Conservation (phyloP, 1,140 invertebrate genomes). For the Pseudomyrmex pallidus region DNA sequence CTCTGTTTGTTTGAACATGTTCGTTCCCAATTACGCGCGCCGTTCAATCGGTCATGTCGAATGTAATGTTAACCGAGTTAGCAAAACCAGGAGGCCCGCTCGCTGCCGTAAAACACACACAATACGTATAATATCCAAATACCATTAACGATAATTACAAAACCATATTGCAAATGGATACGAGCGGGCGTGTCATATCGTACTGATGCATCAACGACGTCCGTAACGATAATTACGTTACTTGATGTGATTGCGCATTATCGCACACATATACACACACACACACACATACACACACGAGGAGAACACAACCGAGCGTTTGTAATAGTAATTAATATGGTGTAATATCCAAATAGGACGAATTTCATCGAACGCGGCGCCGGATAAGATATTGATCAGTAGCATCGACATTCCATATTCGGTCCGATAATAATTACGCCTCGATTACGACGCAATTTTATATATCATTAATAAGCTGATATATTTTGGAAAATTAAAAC, state of each 20-base stretch:
- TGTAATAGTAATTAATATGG: slow-evolving; percentile 63
- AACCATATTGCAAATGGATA: slow-evolving; percentile 40
- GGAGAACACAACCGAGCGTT: slow-evolving; percentile 24
- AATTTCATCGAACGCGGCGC: slow-evolving; percentile 25
- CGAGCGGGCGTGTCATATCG: slow-evolving; percentile 19
- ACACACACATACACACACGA: not conserved
- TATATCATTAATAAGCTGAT: not conserved
- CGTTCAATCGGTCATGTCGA: slow-evolving; percentile 36
- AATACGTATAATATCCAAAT: slow-evolving; percentile 53
- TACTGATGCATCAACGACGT: slow-evolving; percentile 43
- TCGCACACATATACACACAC: not conserved
- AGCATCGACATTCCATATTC: not conserved
- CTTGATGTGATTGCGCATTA: slow-evolving; percentile 48
- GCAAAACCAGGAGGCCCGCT: not conserved
- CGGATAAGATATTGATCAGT: slow-evolving; percentile 42
- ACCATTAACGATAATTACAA: slow-evolving; percentile 56
- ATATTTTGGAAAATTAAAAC: not conserved
- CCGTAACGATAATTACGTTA: slow-evolving; percentile 54
- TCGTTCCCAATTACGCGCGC: slow-evolving; percentile 32
- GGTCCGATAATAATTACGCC: slow-evolving; percentile 18
- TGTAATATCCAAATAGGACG: slow-evolving; percentile 58
- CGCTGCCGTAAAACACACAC: slow-evolving; percentile 5
- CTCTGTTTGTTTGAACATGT: not conserved
- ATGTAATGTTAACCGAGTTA: slow-evolving; percentile 49
- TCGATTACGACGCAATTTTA: slow-evolving; percentile 23